phyloP scores from a whole-genome alignment of 2,113 vertebrate genomes.

The Tachycineta bicolor region DNA sequence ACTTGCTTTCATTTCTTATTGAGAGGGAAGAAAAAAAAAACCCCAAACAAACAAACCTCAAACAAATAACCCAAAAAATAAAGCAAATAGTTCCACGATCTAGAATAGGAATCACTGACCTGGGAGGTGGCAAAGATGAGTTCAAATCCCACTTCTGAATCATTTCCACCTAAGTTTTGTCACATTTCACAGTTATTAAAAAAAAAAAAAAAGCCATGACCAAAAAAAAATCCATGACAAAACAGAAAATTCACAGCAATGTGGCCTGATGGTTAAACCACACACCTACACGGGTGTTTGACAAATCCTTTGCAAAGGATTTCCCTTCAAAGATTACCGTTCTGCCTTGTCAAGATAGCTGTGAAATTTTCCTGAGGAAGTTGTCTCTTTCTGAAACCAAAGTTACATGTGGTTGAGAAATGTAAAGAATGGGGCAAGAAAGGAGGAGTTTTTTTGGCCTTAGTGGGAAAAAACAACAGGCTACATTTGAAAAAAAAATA shows the following conservation, averaged over 20 bases:
- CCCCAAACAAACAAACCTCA: neutral
- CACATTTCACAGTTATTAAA: neutral
- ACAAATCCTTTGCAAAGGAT: neutral
- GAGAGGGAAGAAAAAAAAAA: rapidly evolving
- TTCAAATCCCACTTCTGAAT: neutral
- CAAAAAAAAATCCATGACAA: neutral
- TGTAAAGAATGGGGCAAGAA: neutral
- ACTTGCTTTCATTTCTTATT: neutral
- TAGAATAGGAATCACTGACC: neutral
- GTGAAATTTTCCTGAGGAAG: neutral
- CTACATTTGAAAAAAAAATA: neutral
- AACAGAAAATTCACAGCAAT: neutral
- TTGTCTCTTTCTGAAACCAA: neutral
- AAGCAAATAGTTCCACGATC: neutral
- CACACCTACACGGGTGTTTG: neutral
- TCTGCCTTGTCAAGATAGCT: neutral
- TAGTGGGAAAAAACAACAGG: neutral
- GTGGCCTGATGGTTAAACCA: neutral
- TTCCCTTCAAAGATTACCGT: neutral
- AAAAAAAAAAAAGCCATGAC: neutral
- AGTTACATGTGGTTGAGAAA: neutral
- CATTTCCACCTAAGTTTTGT: neutral
- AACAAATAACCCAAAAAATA: rapidly evolving
- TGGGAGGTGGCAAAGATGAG: neutral
- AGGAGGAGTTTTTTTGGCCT: neutral